Evolutionary conservation across 2,797 vertebrate genomes (phyloP), one percentile per base, ranked within the genome.

Genomic region (Hozukius guyotensis): DNA sequence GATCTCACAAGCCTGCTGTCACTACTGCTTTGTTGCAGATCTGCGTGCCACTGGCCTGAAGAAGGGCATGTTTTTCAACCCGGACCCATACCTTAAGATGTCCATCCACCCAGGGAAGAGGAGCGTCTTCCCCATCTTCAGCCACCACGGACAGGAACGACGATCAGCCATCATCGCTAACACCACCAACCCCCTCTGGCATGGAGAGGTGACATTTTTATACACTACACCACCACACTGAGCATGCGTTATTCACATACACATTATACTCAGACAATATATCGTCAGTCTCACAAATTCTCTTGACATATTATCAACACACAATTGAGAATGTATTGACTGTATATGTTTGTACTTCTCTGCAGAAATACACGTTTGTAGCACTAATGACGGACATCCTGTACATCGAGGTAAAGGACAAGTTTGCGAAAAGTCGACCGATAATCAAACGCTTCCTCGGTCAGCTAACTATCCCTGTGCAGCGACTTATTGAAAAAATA

Each of bases 31-130:
- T 62, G 16, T 62, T 75, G 9, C 88, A 99, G 98, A 99, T 90
- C 96, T 99, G 69, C 96, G 97, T 68, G 97, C 98, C 67, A 95
- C 96, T 57, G 98, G 97, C 25, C 94, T 99, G 89, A 99, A 99
- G 95, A 99, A 99, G 91, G 98, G 98, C 62, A 99, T 99, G 98
- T 99, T 99, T 94, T 99, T 99, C 94, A 99, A 99, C 81, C 98
- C 98, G n/a, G 98, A 99, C 92, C 98, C 98, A 13, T 99, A 99
- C 84, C 95, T 99, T 71, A 99, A 99, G 95, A 99, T 99, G 97
- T 99, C 98, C 86, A 99, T 99, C 93, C 98, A 98, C 90, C 98
- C 98, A 2, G 98, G 98, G 55, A 99, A 99, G 94, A 98, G 98
- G 82, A 99, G 96, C 80, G 96, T 97, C 31, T 98, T 99, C 88